phyloP scores from a whole-genome alignment of 2,113 vertebrate genomes.

The Laticauda colubrina region DNA sequence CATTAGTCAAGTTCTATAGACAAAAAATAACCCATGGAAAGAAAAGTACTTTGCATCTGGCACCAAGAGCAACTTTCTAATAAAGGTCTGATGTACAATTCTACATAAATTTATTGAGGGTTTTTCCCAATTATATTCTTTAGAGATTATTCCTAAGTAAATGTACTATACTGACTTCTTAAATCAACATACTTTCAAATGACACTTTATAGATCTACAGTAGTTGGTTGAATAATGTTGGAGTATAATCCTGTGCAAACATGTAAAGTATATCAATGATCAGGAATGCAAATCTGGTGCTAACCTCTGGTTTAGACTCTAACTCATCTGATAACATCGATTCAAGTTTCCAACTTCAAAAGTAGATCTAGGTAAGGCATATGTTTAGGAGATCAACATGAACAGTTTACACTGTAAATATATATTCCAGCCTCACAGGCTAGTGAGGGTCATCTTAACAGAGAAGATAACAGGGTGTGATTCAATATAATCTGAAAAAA shows the following conservation, averaged over 20 bases:
- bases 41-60: neutral
- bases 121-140: neutral
- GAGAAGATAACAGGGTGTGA: slow-evolving; percentile 34
- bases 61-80: neutral
- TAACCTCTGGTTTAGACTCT: slow-evolving; percentile 98
- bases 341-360: slow-evolving; percentile 81
- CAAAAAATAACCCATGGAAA: neutral
- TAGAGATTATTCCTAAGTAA: neutral
- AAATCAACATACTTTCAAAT: neutral
- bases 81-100: neutral
- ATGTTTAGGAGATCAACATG: slow-evolving; percentile 53
- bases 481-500: slow-evolving; percentile 66
- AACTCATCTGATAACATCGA: slow-evolving; percentile 99
- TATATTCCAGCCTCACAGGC: slow-evolving; percentile 61
- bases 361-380: slow-evolving; percentile 65
- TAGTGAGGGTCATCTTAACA: slow-evolving; percentile 48
- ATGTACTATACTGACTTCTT: neutral
- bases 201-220: neutral
- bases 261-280: neutral
- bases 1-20: neutral
- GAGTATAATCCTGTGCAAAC: neutral
- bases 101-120: neutral
- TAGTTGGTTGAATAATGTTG: neutral
- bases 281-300: slow-evolving; percentile 31
- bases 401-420: slow-evolving; percentile 51